Base-by-base conservation (phyloP, 1,140 invertebrate species). In the Lasioglossum albipes region DNA sequence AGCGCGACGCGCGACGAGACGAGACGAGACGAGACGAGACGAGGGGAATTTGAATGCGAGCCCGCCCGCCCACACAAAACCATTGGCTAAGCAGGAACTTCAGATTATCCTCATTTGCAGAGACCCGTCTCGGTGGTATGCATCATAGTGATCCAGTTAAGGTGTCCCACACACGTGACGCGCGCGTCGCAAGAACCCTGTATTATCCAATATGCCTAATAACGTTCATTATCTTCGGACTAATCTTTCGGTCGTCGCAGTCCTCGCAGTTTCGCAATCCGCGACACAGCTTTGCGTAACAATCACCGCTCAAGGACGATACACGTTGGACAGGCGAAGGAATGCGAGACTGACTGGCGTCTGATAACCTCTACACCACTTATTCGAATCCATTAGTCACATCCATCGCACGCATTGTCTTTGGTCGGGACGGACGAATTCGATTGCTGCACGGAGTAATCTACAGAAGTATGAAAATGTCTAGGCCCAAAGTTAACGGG, bases 11-110 rank as follows among this genome's bases (percentile, higher is more conserved):
- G 52, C 31, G 52, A 0, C 52, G 18, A 0, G 45, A 49, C 45
- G 45, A 49, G 45, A 49, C 45, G 52, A 1, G 52, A 1, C 52
- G 18, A 0, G 45, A 49, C 45, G 45, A 49, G 45, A 49, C 45
- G 52, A 54, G 70, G 65, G 65, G 42, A 65, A 79, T 79, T 79
- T 74, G 42, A 82, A 82, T 74, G 67, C 70, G 42, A 57, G 36
- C 12, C 45, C 45, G 45, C 10, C 45, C 68, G 75, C 41, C 41
- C 31, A 64, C 69, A 79, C 81, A 79, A 82, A 82, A 82, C 76
- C 80, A 69, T 81, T 16, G 41, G 69, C 61, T 73, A 82, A 82
- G 65, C 81, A 74, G 76, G 81, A 79, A 82, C 75, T 82, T 64
- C 69, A 62, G 65, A 82, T 82, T 82, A 79, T 79, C 81, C 54